Evolutionary conservation across 1,140 invertebrate genomes (phyloP), one percentile per base, ranked within the genome.

Genomic region (Ylistrum balloti): DNA sequence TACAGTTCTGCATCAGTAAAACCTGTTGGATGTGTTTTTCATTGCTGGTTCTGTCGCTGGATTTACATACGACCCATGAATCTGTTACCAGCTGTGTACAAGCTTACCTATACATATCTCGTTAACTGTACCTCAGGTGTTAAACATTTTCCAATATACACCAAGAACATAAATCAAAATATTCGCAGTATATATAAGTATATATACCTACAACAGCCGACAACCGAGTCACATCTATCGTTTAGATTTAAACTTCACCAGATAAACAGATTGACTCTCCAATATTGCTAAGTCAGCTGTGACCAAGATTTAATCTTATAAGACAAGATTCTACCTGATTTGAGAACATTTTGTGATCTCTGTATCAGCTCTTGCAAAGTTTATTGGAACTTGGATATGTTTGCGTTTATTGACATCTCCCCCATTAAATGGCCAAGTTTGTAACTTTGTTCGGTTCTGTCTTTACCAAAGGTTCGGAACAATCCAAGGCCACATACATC

Each of bases 401-500:
- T 28, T 74, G n/a, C 17, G 22, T 74, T 5, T n/a, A n/a, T n/a
- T n/a, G 56, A 74, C 56, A 28, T 28, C n/a, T 28, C 17, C 17
- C 41, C 20, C 41, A 13, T 74, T n/a, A 74, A 74, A 74, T 74
- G 56, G 56, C 56, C 56, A 74, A 74, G 56, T 74, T 74, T 74
- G 56, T 74, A n/a, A 74, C 22, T 28, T 74, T 74, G n/a, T 74
- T 74, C 56, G 56, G 56, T 74, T 74, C 56, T 74, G 56, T 74
- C 3, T 74, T 74, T 74, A n/a, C 22, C 56, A 74, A 74, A 74
- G 56, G 56, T n/a, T 74, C 56, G n/a, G 56, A 74, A 11, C 56
- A 74, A 11, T 74, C 56, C n/a, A 91, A 87, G 48, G 90, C 87
- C 17, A n/a, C 34, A 3, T 91, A 91, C n/a, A 90, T 94, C 17